Evolutionary conservation across 2,797 vertebrate species (phyloP), one percentile per base, ranked within the genome.

Genomic region (Geotria australis): DNA sequence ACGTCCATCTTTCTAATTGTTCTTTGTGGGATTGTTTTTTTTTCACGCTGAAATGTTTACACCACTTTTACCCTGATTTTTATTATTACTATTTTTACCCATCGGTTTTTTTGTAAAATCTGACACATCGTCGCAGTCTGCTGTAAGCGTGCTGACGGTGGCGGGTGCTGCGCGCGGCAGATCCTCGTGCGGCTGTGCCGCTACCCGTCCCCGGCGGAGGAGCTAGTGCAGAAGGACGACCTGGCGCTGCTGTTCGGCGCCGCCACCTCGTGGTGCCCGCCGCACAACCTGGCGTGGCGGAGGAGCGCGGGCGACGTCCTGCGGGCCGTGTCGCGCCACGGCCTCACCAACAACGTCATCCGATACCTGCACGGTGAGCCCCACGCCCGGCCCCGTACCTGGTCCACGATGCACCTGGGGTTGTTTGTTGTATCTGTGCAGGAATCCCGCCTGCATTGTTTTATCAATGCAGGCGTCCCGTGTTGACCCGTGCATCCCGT

Each of bases 191-290:
- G 94, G 66, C 72, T 98, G 64, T 96, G 91, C 72, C 81, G 78
- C 66, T 95, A 83, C 46, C 83, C 95, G 66, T 96, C 88, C 56
- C 91, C 91, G 2, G 86, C 88, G 0, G 91, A 98, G 70, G 91
- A 98, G 63, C 72, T 98, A 70, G 86, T 88, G 49, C 91, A 96
- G 57, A 98, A 96, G 62, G 91, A 98, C 47, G 91, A 96, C 69
- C 83, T 98, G n/a, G 86, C 93, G 74, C 82, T 98, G 63, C 71
- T 98, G 3, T 98, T 98, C 73, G 93, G 86, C 67, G 91, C 91
- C 77, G 95, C 95, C 76, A 95, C 91, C 46, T 98, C 91, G 57
- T 98, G 91, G 88, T 98, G 91, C 62, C 91, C 91, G 46, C 91
- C 91, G 46, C 88, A 95, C 68, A 98, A 98, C 66, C 76, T 95